These are phyloP conservation scores for Erebia palarica DNA, from an alignment of 2,888 invertebrate genomes.

Conservation along the genomic window DNA sequence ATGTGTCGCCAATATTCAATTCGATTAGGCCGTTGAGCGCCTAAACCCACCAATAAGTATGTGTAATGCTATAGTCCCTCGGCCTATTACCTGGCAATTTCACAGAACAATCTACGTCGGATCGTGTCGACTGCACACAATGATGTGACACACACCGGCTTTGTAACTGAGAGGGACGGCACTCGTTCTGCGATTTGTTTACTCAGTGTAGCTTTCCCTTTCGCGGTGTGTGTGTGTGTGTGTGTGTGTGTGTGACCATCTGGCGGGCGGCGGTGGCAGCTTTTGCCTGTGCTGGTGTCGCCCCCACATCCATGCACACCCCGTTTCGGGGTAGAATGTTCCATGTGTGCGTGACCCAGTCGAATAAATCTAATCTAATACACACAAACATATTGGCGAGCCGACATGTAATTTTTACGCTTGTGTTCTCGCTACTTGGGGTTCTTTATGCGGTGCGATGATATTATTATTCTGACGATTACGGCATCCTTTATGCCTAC, in stretches of 20 bases:
- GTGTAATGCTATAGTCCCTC: constrained; percentile 79
- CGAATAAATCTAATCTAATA: constrained; percentile 80
- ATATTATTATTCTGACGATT: constrained; percentile 82
- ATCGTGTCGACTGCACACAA: constrained; percentile 75
- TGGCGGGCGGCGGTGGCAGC: constrained; percentile 69
- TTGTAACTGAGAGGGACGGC: constrained; percentile 73
- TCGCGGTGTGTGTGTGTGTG: constrained; percentile 64
- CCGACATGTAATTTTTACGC: constrained; percentile 81
- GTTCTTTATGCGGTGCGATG: constrained; percentile 79
- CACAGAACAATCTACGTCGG: constrained; percentile 80
- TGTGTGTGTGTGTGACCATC: constrained; percentile 75
- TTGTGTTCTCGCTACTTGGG: constrained; percentile 80
- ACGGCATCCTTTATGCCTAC: constrained; percentile 81
- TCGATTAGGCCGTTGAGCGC: constrained; percentile 73
- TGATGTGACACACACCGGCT: constrained; percentile 72
- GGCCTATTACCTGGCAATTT: constrained; percentile 83
- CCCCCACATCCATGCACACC: constrained; percentile 69
- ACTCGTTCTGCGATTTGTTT: constrained; percentile 77
- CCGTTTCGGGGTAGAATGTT: constrained; percentile 67
- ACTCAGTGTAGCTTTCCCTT: constrained; percentile 82
- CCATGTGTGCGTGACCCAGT: constrained; percentile 78
- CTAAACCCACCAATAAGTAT: constrained; percentile 78
- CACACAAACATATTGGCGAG: constrained; percentile 81
- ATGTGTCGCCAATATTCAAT: constrained; percentile 70
- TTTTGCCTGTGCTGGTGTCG: constrained; percentile 64